Evolutionary conservation across 2,797 vertebrate genomes (phyloP).

Genomic region (Euthynnus affinis): DNA sequence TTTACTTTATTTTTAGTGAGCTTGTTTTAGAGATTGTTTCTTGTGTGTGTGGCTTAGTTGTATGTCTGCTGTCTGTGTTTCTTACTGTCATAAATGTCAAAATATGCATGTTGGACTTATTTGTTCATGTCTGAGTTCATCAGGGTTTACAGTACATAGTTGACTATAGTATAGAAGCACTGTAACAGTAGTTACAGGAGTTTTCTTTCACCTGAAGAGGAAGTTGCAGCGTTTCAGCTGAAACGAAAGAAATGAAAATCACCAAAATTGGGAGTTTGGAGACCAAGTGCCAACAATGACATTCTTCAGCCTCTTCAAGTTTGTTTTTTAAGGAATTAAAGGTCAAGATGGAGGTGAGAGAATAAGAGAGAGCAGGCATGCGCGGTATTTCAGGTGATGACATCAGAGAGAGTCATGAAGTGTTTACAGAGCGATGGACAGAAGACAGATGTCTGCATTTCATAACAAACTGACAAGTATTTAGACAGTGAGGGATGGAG

Average conservation of each 20-base stretch:
- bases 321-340: background rate
- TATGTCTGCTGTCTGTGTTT: too few species aligned
- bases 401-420: constrained; percentile 29
- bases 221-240: background rate
- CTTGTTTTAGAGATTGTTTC: too few species aligned
- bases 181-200: background rate
- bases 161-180: background rate
- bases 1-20: too few species aligned
- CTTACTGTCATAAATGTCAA: background rate
- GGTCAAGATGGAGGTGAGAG: background rate
- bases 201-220: background rate
- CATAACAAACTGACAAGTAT: constrained; percentile 69
- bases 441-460: constrained; percentile 64
- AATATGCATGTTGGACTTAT: background rate
- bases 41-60: too few species aligned
- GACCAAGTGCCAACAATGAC: background rate
- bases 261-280: background rate
- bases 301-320: background rate
- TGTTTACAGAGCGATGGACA: constrained; percentile 38
- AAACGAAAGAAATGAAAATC: background rate
- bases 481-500: constrained; percentile 62
- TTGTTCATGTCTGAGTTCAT: background rate
- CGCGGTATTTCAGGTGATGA: constrained; percentile 27
- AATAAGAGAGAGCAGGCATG: constrained; percentile 2
- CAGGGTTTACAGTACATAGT: background rate